Evolutionary conservation across 2,888 invertebrate genomes (phyloP), one percentile per base, ranked within the genome.

Genomic region (Parnassius orleans): DNA sequence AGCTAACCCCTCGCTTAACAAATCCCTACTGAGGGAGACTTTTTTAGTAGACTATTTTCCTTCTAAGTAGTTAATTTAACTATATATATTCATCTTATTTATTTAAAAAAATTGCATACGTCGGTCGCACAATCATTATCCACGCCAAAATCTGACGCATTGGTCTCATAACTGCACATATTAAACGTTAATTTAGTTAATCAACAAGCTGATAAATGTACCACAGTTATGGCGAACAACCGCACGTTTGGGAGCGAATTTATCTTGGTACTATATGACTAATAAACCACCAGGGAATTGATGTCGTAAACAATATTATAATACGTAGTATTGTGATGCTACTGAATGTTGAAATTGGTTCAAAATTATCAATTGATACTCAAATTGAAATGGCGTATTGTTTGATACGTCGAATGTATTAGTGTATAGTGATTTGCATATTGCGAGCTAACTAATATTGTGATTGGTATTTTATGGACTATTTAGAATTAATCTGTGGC

Each of bases 131-230:
- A 42, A 55, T 14, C 11, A 54, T 55, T 15, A 46, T 14, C 41
- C 14, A 47, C 11, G 48, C 41, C 19, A 43, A 52, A 56, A 56
- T n/a, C 15, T 19, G 53, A 57, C 44, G 11, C 57, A 47, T n/a
- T 42, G 61, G 47, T 47, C 47, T 53, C 57, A 51, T 51, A 55
- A 51, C 52, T 56, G 55, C 44, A 5, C 15, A 15, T 19, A 47
- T 42, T 47, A 47, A 57, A n/a, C 42, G 52, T 47, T 61, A 61
- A 41, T 61, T 46, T 42, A 52, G 61, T 52, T 56, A 61, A 57
- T 52, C 47, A 57, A 57, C 60, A 61, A 51, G 60, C 61, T 61
- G 57, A 57, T 61, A 61, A 54, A 61, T 57, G 56, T 46, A 56
- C 56, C 60, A 50, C 54, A 55, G 46, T n/a, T 54, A 54, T 60